Conservation (phyloP, 2,113 vertebrate genomes). For the Cyprinodon variegatus region DNA sequence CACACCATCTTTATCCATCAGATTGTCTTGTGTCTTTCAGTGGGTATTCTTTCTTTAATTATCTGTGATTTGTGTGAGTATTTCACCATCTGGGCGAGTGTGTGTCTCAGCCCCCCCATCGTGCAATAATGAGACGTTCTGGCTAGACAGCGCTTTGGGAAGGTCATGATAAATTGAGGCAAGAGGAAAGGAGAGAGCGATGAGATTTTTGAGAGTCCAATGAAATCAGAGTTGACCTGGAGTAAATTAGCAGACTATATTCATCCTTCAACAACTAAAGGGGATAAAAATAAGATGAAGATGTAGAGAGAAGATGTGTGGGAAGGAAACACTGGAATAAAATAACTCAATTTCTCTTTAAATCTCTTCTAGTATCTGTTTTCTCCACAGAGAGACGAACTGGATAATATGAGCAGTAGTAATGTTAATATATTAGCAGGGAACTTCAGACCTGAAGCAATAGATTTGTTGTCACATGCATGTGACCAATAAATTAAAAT, state of each 20-base stretch:
- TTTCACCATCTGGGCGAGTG: slow-evolving; percentile 22
- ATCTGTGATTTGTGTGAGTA: slow-evolving; percentile 31
- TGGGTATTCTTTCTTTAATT: slow-evolving; percentile 33
- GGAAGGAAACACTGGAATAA: slow-evolving; percentile 3
- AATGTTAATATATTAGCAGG: slow-evolving; percentile 19
- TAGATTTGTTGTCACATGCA: slow-evolving; percentile 35
- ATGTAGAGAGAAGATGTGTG: slow-evolving; percentile 2
- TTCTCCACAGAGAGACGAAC: slow-evolving; percentile 1
- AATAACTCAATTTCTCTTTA: slow-evolving; percentile 32
- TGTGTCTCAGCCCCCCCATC: slow-evolving; percentile 35
- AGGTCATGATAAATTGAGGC: slow-evolving; percentile 65
- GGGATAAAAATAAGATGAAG: slow-evolving; percentile 25
- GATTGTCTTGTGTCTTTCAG: slow-evolving; percentile 25
- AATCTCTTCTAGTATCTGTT: slow-evolving; percentile 24
- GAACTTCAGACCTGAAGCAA: slow-evolving; percentile 24
- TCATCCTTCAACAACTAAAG: slow-evolving; percentile 25
- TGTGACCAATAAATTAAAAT: slow-evolving; percentile 24
- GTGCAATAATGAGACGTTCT: slow-evolving; percentile 72
- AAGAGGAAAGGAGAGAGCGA: slow-evolving; percentile 41
- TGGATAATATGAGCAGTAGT: slow-evolving; percentile 9
- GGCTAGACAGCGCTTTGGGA: slow-evolving; percentile 62
- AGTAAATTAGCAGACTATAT: slow-evolving; percentile 31
- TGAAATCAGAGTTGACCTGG: slow-evolving; percentile 47
- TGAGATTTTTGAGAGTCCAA: slow-evolving; percentile 30
- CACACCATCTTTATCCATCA: slow-evolving; percentile 10